These are phyloP conservation scores for Sphaeridia pumilis DNA, from an alignment of 2,888 invertebrate genomes.

Conservation along the genomic window DNA sequence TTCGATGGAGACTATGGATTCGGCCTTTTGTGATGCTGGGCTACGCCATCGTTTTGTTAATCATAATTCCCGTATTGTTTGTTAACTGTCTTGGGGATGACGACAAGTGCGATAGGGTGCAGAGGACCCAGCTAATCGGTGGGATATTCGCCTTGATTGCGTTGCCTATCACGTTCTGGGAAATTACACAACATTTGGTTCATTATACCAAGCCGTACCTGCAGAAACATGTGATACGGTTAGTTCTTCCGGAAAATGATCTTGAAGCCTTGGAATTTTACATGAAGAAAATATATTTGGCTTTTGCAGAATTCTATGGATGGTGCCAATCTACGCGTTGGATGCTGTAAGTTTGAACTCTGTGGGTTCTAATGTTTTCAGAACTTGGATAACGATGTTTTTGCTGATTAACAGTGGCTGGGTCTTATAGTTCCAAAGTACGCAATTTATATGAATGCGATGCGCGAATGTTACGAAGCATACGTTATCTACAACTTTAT, in stretches of 20 bases:
- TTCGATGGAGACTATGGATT: slow-evolving; percentile 75
- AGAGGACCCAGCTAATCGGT: slow-evolving; percentile 28
- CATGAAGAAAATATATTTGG: too few relatives aligned
- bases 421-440: slow-evolving; percentile 74
- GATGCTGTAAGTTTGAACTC: slow-evolving; percentile 75
- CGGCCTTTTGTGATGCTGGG: slow-evolving; percentile 66
- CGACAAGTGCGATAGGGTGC: slow-evolving; percentile 25
- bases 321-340: slow-evolving; percentile 92
- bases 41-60: slow-evolving; percentile 67
- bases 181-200: slow-evolving; percentile 85
- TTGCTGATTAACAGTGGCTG: slow-evolving; percentile 54
- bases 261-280: too few relatives aligned
- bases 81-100: slow-evolving; percentile 46
- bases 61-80: slow-evolving; percentile 72
- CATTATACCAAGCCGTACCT: slow-evolving; percentile 83
- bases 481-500: slow-evolving; percentile 98
- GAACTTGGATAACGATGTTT: too few relatives aligned
- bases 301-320: slow-evolving; percentile 82
- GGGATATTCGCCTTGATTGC: slow-evolving; percentile 80
- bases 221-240: slow-evolving; percentile 89
- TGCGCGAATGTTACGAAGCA: slow-evolving; percentile 92
- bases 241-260: too few relatives aligned
- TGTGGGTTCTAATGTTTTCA: neutral
- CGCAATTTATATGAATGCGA: slow-evolving; percentile 83
- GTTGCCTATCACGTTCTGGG: slow-evolving; percentile 85